Percentiles rank a stretch among this genome's conserved stretches.
phyloP scores from a whole-genome alignment of 2,797 vertebrate species.

The Podargus strigoides region DNA sequence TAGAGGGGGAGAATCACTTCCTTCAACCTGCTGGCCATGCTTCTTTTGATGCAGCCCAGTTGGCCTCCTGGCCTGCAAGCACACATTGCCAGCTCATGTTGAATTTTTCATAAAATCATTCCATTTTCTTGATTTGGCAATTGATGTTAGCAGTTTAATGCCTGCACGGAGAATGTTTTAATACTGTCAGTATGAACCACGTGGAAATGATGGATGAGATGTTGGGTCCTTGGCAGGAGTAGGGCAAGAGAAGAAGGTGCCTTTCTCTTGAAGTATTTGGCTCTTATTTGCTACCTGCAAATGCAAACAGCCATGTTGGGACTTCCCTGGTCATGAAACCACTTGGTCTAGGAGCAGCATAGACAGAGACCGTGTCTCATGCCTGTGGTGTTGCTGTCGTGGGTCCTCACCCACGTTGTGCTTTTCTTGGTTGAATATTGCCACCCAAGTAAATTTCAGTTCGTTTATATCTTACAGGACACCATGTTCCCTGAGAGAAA shows the following conservation, averaged over 20 bases:
- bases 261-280: not conserved
- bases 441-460: not conserved
- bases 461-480: not conserved
- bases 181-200: not conserved
- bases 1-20: too few species aligned
- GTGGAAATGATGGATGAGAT: not conserved
- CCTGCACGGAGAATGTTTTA: not conserved
- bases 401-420: fast-evolving
- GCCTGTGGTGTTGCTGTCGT: not conserved
- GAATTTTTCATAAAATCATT: constrained; percentile 17
- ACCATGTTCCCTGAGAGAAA: not conserved
- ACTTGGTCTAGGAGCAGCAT: not conserved
- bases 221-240: not conserved
- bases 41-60: too few species aligned
- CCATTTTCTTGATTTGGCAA: not conserved
- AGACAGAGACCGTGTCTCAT: not conserved
- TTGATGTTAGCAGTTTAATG: not conserved
- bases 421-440: not conserved
- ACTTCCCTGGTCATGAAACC: not conserved
- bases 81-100: too few species aligned
- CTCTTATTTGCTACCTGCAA: not conserved
- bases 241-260: not conserved
- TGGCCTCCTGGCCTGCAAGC: too few species aligned
- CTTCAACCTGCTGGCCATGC: too few species aligned
- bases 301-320: not conserved